These are phyloP conservation scores for Galleria mellonella DNA, from an alignment of 1,140 invertebrate genomes.

Conservation along the genomic window DNA sequence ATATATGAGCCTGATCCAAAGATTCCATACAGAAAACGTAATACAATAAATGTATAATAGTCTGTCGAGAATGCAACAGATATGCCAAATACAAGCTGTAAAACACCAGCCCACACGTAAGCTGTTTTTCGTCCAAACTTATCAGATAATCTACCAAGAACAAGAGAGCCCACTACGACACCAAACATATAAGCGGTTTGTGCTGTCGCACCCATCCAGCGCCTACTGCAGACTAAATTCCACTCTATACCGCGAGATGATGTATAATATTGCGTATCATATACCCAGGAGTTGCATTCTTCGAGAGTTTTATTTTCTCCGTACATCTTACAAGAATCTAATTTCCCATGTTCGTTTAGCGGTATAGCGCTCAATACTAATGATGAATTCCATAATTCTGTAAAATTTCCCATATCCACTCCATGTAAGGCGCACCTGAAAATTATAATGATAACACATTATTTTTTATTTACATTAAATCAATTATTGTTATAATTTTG, in stretches of 20 bases:
- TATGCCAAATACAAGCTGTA: constrained; percentile 82
- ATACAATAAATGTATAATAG: constrained; percentile 80
- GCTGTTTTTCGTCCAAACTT: constrained; percentile 87
- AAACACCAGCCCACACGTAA: constrained; percentile 81
- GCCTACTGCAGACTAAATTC: constrained; percentile 86
- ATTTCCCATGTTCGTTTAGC: constrained; percentile 59
- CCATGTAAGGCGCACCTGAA: constrained; percentile 55
- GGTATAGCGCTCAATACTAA: constrained; percentile 70
- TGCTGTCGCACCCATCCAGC: constrained; percentile 86
- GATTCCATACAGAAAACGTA: constrained; percentile 85
- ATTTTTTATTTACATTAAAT: too few relatives aligned
- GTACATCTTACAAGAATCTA: constrained; percentile 76
- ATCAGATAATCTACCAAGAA: constrained; percentile 88
- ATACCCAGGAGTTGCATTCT: constrained; percentile 78
- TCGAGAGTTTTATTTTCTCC: constrained; percentile 62
- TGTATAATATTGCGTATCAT: constrained; percentile 81
- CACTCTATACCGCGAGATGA: constrained; percentile 85
- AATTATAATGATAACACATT: constrained; percentile 10
- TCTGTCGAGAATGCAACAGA: constrained; percentile 82
- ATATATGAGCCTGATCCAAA: constrained; percentile 88
- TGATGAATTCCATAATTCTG: constrained; percentile 68
- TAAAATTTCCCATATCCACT: constrained; percentile 44
- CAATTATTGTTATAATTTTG: too few relatives aligned
- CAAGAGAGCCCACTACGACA: constrained; percentile 86
- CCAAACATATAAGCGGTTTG: constrained; percentile 92